A percentile compares a stretch with the other conserved stretches of the same genome.
Evolutionary conservation across 2,797 vertebrate genomes (phyloP).

Genomic region (Selene dorsalis): DNA sequence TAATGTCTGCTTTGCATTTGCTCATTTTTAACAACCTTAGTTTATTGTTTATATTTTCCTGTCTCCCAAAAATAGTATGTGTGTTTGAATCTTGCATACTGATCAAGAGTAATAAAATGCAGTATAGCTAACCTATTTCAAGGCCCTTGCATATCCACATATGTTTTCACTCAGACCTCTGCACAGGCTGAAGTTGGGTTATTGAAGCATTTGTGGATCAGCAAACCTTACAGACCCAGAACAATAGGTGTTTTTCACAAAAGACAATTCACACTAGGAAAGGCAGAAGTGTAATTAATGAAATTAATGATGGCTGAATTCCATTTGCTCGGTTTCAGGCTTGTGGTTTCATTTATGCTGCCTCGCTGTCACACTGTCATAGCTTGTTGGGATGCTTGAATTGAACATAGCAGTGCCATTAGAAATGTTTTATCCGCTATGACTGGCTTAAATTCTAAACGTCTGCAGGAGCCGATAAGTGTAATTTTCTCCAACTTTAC

Average conservation of each 20-base stretch:
- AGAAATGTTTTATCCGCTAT: background rate
- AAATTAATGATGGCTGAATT: background rate
- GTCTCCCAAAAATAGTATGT: background rate
- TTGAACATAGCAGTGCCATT: background rate
- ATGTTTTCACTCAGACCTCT: slow-evolving; percentile 3
- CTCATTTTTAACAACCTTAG: background rate
- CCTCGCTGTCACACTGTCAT: background rate
- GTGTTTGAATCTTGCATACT: too few relatives aligned
- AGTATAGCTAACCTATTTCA: background rate
- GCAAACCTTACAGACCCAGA: background rate
- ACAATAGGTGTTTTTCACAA: background rate
- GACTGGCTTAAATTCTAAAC: slow-evolving; percentile 6
- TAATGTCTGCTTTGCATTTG: background rate
- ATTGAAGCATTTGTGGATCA: background rate
- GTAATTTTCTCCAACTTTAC: background rate
- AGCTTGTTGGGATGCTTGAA: background rate
- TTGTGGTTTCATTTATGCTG: background rate
- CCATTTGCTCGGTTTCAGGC: background rate
- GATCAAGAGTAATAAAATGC: background rate
- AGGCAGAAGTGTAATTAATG: background rate
- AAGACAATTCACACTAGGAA: background rate
- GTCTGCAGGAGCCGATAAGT: background rate
- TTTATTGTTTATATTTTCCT: background rate
- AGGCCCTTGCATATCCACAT: background rate
- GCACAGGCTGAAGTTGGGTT: background rate